Evolutionary conservation across 2,113 vertebrate genomes (phyloP).

Genomic region (Myiagra hebetior): DNA sequence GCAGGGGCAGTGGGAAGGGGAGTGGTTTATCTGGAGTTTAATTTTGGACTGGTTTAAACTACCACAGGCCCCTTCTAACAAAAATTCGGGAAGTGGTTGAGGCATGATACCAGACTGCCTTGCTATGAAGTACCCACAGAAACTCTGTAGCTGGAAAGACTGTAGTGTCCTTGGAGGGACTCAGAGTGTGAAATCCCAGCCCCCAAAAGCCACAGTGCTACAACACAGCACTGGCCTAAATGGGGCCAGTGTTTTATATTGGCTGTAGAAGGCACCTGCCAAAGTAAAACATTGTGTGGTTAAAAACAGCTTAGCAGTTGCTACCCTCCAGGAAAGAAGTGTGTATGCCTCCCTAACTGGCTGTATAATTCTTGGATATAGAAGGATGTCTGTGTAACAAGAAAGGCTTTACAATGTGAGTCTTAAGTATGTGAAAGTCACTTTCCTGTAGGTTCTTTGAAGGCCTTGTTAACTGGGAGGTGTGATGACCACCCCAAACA

Average conservation of each 20-base stretch:
- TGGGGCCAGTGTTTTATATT: not conserved
- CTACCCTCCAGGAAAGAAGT: not conserved
- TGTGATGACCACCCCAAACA: not conserved
- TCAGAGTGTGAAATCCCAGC: not conserved
- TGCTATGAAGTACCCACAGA: not conserved
- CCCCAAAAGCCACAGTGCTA: not conserved
- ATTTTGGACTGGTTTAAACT: not conserved
- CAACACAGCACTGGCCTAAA: not conserved
- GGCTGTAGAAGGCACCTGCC: not conserved
- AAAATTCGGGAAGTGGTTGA: not conserved
- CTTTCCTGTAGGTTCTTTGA: not conserved
- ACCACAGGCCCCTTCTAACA: not conserved
- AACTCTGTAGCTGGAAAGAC: not conserved
- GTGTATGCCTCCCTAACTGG: not conserved
- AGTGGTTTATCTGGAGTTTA: not conserved
- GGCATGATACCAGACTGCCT: not conserved
- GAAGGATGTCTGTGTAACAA: not conserved
- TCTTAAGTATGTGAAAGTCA: not conserved
- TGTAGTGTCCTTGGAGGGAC: not conserved
- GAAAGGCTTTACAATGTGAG: not conserved
- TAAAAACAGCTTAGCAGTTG: not conserved
- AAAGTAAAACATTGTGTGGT: not conserved
- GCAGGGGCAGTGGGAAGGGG: rapidly evolving
- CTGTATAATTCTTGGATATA: not conserved
- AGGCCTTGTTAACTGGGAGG: not conserved